Conservation (phyloP, 2,797 vertebrate genomes). For the Neosilurus mollespiculum region DNA sequence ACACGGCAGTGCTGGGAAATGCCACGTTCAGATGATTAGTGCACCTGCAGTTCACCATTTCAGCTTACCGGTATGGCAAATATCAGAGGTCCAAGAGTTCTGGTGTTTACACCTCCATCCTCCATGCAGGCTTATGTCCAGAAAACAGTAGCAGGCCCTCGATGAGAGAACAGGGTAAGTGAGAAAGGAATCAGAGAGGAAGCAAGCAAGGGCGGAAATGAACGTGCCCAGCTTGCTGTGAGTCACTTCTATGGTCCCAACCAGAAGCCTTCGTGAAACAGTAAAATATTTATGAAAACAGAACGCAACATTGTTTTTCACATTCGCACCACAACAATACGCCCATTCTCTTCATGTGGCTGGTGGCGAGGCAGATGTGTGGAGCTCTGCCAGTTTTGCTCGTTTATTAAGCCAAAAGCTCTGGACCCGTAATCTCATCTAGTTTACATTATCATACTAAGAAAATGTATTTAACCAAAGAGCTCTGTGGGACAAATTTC, state of each 20-base stretch:
- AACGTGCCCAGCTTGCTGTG: conserved; percentile 22
- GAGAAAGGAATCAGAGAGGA: conserved; percentile 33
- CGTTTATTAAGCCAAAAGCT: conserved; percentile 17
- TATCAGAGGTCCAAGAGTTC: not conserved
- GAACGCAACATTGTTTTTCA: conserved; percentile 41
- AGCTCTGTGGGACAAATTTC: conserved; percentile 3
- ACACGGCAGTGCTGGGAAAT: not conserved
- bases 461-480: conserved; percentile 14
- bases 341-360: conserved; percentile 18
- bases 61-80: not conserved
- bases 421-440: not conserved
- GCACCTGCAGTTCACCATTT: not conserved
- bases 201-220: conserved; percentile 44
- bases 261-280: conserved; percentile 13
- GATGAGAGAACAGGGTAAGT: conserved; percentile 2
- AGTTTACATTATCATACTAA: conserved; percentile 12
- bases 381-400: conserved; percentile 8
- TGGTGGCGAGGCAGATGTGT: conserved; percentile 13
- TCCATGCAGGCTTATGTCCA: not conserved
- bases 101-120: not conserved
- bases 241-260: conserved; percentile 38
- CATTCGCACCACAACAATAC: conserved; percentile 35
- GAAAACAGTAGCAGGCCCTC: not conserved
- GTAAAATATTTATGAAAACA: conserved; percentile 47
- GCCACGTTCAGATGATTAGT: too few species aligned